phyloP scores from a whole-genome alignment of 2,888 invertebrate species.

The Chorisops tibialis region DNA sequence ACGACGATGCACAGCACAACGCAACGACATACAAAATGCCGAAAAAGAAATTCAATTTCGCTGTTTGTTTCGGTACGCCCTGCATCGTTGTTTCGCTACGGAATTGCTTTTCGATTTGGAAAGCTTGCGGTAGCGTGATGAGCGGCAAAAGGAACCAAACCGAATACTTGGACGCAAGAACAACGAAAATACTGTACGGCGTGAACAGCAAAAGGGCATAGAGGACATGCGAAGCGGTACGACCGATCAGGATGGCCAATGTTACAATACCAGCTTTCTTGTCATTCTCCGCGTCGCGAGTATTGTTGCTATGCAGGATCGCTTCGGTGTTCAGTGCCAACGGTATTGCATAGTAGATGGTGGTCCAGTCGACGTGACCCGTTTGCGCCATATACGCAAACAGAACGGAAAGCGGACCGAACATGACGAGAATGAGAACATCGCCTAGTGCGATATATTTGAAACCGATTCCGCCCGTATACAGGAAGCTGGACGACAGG shows the following conservation, averaged over 20 bases:
- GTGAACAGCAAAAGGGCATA: conserved; percentile 86
- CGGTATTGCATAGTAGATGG: conserved; percentile 90
- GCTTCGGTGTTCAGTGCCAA: conserved; percentile 92
- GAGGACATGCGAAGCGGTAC: conserved; percentile 84
- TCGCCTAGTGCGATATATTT: conserved; percentile 95
- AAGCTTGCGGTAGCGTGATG: conserved; percentile 82
- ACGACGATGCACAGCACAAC: conserved; percentile 65
- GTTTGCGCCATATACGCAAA: conserved; percentile 93
- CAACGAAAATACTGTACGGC: conserved; percentile 86
- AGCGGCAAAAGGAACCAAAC: conserved; percentile 86
- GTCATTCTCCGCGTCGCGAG: conserved; percentile 85
- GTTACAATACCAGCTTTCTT: conserved; percentile 89
- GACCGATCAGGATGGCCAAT: conserved; percentile 88
- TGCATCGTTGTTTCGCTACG: conserved; percentile 74
- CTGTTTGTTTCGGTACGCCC: conserved; percentile 82
- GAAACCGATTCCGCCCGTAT: conserved; percentile 92
- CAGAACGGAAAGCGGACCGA: conserved; percentile 90
- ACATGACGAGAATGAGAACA: conserved; percentile 84
- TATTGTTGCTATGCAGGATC: conserved; percentile 92
- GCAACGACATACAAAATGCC: conserved; percentile 86
- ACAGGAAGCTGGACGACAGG: conserved; percentile 90
- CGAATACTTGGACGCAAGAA: conserved; percentile 79
- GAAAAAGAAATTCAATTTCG: conserved; percentile 85
- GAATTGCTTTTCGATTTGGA: conserved; percentile 86
- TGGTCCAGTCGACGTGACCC: conserved; percentile 84